Conservation (phyloP, 2,797 vertebrate genomes). For the Arctocebus calabarensis region DNA sequence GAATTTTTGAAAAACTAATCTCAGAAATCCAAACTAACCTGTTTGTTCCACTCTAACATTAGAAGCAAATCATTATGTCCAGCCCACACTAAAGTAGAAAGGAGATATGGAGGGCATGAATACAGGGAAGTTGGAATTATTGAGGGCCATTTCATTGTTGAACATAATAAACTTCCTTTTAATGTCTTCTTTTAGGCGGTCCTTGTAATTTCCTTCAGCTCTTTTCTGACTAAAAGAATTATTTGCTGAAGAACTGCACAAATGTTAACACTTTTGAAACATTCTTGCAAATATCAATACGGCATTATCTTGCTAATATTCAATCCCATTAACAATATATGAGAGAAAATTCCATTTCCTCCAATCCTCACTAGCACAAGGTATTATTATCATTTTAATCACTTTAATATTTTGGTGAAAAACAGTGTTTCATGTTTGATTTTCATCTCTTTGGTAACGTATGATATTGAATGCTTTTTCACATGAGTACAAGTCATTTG, state of each 20-base stretch:
- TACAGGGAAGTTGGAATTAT: neutral
- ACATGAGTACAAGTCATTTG: neutral
- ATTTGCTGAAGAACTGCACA: neutral
- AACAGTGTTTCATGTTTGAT: neutral
- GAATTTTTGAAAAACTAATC: neutral
- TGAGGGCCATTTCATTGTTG: neutral
- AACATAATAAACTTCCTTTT: neutral
- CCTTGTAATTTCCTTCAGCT: neutral
- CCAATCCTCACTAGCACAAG: neutral
- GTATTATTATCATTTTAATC: constrained; percentile 43
- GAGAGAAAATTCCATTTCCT: neutral
- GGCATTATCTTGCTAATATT: constrained; percentile 44
- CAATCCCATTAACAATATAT: neutral
- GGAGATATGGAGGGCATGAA: neutral
- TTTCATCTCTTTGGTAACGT: constrained; percentile 32
- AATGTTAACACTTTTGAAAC: neutral
- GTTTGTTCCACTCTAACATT: neutral
- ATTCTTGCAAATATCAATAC: constrained; percentile 33
- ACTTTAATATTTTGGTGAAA: constrained; percentile 30
- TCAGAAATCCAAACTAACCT: neutral
- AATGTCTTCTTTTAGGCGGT: neutral
- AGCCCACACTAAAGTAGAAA: neutral
- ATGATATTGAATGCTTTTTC: neutral
- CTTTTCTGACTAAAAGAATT: constrained; percentile 20
- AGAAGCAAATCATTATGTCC: neutral